Evolutionary conservation across 2,113 vertebrate species (phyloP).

Genomic region (Cettia cetti): DNA sequence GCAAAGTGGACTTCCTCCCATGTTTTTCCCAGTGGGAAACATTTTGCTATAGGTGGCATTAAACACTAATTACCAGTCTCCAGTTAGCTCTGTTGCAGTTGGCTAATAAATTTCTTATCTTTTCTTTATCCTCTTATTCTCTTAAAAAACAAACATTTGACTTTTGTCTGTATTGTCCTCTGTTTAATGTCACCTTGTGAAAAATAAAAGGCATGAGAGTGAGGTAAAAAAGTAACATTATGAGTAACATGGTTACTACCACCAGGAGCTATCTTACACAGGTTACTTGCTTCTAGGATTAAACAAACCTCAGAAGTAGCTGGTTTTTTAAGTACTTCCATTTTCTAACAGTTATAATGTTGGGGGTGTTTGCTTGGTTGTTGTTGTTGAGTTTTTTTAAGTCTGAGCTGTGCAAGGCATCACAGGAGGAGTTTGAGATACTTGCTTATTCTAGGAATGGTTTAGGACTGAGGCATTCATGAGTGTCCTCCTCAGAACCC

Average conservation of each 20-base stretch:
- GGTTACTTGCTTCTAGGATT: neutral
- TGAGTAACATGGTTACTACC: neutral
- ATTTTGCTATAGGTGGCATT: slow-evolving; percentile 30
- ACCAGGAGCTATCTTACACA: neutral
- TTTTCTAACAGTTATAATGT: neutral
- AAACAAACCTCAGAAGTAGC: neutral
- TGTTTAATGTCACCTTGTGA: slow-evolving; percentile 24
- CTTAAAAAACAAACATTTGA: neutral
- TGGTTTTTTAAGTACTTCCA: neutral
- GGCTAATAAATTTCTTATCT: neutral
- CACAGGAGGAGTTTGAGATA: neutral
- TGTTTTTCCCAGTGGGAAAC: slow-evolving; percentile 57
- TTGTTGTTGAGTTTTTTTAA: neutral
- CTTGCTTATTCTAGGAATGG: neutral
- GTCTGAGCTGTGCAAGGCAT: neutral
- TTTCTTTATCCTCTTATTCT: neutral
- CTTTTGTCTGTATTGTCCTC: neutral
- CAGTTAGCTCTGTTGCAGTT: slow-evolving; percentile 18
- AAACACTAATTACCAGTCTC: slow-evolving; percentile 15
- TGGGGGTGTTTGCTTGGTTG: neutral
- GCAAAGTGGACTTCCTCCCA: neutral
- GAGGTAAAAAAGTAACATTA: slow-evolving; percentile 15
- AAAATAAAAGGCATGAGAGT: slow-evolving; percentile 47
- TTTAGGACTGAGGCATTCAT: neutral
- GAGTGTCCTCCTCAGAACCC: neutral